Base-by-base conservation (phyloP, 2,113 vertebrate species). In the Struthidea cinerea region DNA sequence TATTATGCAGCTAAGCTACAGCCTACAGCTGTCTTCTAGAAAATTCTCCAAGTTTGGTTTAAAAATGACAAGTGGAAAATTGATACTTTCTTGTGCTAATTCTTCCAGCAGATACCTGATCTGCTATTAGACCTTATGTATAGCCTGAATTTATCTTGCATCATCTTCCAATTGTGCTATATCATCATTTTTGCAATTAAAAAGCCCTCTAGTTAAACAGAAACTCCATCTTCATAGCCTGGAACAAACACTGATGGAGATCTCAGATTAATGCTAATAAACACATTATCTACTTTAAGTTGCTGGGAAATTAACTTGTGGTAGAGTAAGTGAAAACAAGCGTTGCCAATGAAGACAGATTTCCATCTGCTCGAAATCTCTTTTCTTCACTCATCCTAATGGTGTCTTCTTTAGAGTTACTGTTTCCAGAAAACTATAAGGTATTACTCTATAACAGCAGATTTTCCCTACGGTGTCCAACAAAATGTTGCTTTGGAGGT, bases 301-400 rank as follows among this genome's bases (percentile, higher is more conserved):
- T 90, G 39, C 33, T 73, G 86, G 56, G 64, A 95, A 90, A 96
- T 95, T 86, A 90, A 81, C 68, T 88, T 59, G 13, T 59, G 59
- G n/a, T 93, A 64, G 50, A 80, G 20, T 77, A 92, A 90, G 67
- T 78, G 79, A 93, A 96, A 94, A 86, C 42, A 63, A 88, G 55
- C 12, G 69, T 50, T 2, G 7, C 55, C 78, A 74, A 26, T 39
- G 55, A 90, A 88, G 88, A 92, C 81, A 84, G 52, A 82, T 67
- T 96, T 95, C 68, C 76, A 89, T 78, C 93, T 78, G 68, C 52
- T 78, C 41, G 1, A 88, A 88, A 77, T 20, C 56, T 77, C 67
- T 91, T 85, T 69, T 56, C 37, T 74, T 93, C 56, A 49, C 11
- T 84, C 60, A 41, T 61, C 20, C n/a, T 44, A 50, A 57, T 65